These are phyloP conservation scores for Germaria angustata DNA, from an alignment of 2,888 invertebrate genomes.

Conservation along the genomic window DNA sequence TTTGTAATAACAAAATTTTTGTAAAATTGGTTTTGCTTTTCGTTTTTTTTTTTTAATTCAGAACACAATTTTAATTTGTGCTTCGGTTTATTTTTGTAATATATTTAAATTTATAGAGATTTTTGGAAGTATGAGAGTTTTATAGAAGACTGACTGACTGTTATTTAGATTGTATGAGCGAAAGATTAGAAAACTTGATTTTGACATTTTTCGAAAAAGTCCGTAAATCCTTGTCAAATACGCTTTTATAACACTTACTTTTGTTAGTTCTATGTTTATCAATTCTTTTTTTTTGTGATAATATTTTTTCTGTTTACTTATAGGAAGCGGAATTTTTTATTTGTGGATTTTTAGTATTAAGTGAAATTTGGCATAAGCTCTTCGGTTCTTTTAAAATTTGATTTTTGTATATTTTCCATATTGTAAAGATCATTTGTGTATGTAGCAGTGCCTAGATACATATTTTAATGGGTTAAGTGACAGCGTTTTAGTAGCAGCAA, in stretches of 20 bases:
- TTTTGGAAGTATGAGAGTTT: background rate
- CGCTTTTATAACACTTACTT: too few relatives aligned
- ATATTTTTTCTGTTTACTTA: background rate
- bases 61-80: constrained; percentile 26
- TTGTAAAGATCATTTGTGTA: too few relatives aligned
- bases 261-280: too few relatives aligned
- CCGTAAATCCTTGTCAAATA: too few relatives aligned
- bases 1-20: background rate
- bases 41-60: constrained; percentile 3
- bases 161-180: too few relatives aligned
- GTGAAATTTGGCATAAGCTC: background rate
- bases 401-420: background rate
- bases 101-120: background rate
- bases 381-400: background rate
- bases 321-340: background rate
- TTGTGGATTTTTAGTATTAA: background rate
- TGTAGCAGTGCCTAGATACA: too few relatives aligned
- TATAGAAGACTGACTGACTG: background rate
- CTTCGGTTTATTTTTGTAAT: background rate
- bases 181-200: too few relatives aligned
- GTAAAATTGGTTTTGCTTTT: background rate
- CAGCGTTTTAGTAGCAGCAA: too few relatives aligned
- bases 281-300: too few relatives aligned
- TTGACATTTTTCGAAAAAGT: too few relatives aligned
- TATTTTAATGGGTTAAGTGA: too few relatives aligned